phyloP scores from a whole-genome alignment of 2,113 vertebrate species.

The Hippocampus barbouri region DNA sequence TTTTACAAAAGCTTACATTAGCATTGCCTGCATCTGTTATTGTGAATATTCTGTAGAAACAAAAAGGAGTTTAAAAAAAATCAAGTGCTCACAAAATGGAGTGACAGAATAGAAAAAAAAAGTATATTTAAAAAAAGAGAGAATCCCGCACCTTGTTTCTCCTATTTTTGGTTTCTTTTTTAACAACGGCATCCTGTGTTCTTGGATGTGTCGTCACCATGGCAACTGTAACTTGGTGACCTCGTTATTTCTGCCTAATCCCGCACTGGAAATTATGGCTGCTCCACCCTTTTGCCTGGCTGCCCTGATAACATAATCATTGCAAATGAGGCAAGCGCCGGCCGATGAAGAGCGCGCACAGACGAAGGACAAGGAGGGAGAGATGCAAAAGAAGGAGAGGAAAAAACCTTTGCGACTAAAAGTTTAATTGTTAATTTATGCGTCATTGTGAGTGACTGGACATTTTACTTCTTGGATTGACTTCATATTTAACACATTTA shows the following conservation, averaged over 20 bases:
- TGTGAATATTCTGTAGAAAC: constrained; percentile 61
- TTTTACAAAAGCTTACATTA: constrained; percentile 38
- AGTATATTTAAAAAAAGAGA: constrained; percentile 4
- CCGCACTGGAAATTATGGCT: constrained; percentile 97
- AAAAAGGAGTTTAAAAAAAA: constrained; percentile 56
- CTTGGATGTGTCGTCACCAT: constrained; percentile 98
- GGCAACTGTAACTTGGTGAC: constrained; percentile 99
- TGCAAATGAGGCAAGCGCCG: constrained; percentile 90
- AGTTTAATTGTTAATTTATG: neutral
- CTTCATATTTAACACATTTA: neutral
- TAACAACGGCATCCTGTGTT: constrained; percentile 94
- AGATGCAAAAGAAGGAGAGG: constrained; percentile 13
- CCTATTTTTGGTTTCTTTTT: constrained; percentile 50
- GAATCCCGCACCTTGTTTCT: constrained; percentile 47
- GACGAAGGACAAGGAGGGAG: constrained; percentile 6
- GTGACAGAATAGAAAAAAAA: neutral
- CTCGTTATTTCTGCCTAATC: constrained; percentile 99
- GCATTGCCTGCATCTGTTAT: constrained; percentile 65
- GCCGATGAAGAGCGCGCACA: constrained; percentile 59
- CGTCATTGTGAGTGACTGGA: neutral
- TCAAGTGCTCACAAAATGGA: constrained; percentile 5
- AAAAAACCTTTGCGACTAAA: constrained; percentile 13
- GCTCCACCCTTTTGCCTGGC: constrained; percentile 99
- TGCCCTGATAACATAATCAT: constrained; percentile 99
- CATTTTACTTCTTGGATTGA: neutral